A percentile compares a stretch with the other conserved stretches of the same genome.
Conservation (phyloP, 2,113 vertebrate species). For the Nesoenas mayeri region DNA sequence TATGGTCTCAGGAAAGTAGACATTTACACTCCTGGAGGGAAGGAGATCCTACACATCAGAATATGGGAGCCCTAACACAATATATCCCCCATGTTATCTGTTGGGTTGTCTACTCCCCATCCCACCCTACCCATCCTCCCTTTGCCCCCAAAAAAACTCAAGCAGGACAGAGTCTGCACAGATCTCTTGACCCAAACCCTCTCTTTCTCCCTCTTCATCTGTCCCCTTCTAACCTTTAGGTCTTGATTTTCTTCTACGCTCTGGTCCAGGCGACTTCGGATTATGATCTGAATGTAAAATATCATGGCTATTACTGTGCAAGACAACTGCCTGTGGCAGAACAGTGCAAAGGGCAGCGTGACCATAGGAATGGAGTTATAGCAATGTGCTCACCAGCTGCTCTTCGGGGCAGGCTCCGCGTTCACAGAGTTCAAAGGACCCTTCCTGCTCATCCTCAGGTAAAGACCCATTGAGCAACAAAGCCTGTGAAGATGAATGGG, state of each 20-base stretch:
- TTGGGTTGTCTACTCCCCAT: background rate
- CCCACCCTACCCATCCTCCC: too few relatives aligned
- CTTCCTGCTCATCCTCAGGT: constrained; percentile 91
- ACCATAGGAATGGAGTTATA: background rate
- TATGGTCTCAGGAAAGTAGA: background rate
- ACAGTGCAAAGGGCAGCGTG: background rate
- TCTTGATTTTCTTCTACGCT: constrained; percentile 92
- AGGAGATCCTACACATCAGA: background rate
- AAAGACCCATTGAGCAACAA: constrained; percentile 90
- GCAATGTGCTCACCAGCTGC: constrained; percentile 83
- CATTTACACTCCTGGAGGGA: background rate
- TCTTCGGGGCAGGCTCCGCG: constrained; percentile 84
- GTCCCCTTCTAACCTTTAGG: constrained; percentile 83
- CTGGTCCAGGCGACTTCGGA: constrained; percentile 92
- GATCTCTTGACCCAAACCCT: background rate
- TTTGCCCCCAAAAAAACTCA: background rate
- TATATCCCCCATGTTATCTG: background rate
- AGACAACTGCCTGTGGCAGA: background rate
- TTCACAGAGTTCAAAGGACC: constrained; percentile 79
- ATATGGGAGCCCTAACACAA: background rate
- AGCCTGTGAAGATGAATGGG: constrained; percentile 73
- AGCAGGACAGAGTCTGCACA: background rate
- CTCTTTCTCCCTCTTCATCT: background rate
- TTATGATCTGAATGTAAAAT: constrained; percentile 81
- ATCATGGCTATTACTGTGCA: background rate